Base-by-base conservation (phyloP, 2,888 invertebrate species). In the Apocheima hispidaria region DNA sequence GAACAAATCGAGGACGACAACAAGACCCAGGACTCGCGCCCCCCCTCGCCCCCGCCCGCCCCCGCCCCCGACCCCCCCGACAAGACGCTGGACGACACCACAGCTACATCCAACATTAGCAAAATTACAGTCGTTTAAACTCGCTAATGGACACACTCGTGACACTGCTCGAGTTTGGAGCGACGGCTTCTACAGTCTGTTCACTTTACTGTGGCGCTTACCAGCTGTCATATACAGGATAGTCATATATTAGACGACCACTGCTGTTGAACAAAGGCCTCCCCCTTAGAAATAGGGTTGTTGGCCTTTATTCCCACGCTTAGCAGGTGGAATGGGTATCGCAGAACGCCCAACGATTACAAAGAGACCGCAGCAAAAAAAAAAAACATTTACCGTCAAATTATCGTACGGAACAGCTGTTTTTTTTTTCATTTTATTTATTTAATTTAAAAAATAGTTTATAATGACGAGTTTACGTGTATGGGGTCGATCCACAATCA, bases 21-120 rank as follows among this genome's bases (percentile, higher is more conserved):
- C 40, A 73, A 72, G 35, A 70, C 71, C 30, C 61, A 61, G 14
- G 44, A 53, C 0, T 46, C 50, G 4, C 70, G 65, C 35, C 59
- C 65, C 21, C 64, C 62, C 41, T 65, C 82, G 2, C 84, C 86
- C 36, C 6, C 36, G 4, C 49, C 49, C 18, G 18, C 40, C 12
- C 65, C 63, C 44, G 68, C 82, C 1, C 86, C 85, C 5, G 85
- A 84, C 40, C 80, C 81, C 0, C 86, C 87, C 6, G 91, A 90
- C 64, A 90, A 91, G 66, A 63, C 85, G 5, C 79, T 89, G 59
- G 86, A 90, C 4, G 85, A 85, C 16, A 36, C 53, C 14, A 21
- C 66, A 12, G 54, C 12, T 23, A 68, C 66, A 12, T 55, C 12
- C 28, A 68, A 58, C 35, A 60, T 72, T 50, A 70, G 63, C 65